Conservation (phyloP, 2,888 invertebrate genomes). For the Dinocampus coccinellae region DNA sequence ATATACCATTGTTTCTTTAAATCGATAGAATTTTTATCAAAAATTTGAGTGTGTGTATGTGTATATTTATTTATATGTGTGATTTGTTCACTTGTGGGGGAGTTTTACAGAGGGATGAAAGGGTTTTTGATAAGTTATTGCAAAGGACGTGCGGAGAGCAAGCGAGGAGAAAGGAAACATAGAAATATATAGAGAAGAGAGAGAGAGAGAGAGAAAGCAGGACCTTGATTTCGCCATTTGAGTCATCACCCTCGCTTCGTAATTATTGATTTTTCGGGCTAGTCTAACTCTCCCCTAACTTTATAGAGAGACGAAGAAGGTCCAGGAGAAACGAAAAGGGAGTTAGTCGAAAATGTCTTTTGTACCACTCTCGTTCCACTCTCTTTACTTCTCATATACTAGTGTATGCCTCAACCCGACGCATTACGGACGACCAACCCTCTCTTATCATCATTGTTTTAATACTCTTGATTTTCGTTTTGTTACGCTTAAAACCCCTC, state of each 20-base stretch:
- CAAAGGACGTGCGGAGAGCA: slow-evolving; percentile 5
- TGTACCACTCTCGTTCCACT: slow-evolving; percentile 57
- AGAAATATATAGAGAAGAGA: slow-evolving; percentile 21
- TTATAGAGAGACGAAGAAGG: slow-evolving; percentile 55
- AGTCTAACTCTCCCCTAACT: slow-evolving; percentile 66
- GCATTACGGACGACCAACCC: slow-evolving; percentile 51
- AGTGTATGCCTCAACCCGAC: slow-evolving; percentile 51
- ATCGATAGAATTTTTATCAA: background rate
- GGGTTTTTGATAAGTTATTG: slow-evolving; percentile 12
- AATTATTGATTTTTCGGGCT: slow-evolving; percentile 69
- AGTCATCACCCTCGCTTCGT: slow-evolving; percentile 68
- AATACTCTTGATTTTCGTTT: background rate
- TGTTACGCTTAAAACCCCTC: slow-evolving; percentile 62
- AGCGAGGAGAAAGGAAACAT: slow-evolving; percentile 8
- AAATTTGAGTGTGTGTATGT: background rate
- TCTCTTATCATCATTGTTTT: slow-evolving; percentile 5
- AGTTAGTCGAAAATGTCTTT: slow-evolving; percentile 52
- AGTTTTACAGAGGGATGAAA: background rate
- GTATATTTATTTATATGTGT: background rate
- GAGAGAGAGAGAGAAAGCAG: slow-evolving; percentile 35
- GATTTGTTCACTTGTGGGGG: background rate
- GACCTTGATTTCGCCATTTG: slow-evolving; percentile 68
- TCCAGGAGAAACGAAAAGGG: slow-evolving; percentile 49
- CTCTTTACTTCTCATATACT: slow-evolving; percentile 14
- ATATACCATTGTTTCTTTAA: background rate